Conservation (phyloP, 2,797 vertebrate species). For the Sebastes matsubarae region DNA sequence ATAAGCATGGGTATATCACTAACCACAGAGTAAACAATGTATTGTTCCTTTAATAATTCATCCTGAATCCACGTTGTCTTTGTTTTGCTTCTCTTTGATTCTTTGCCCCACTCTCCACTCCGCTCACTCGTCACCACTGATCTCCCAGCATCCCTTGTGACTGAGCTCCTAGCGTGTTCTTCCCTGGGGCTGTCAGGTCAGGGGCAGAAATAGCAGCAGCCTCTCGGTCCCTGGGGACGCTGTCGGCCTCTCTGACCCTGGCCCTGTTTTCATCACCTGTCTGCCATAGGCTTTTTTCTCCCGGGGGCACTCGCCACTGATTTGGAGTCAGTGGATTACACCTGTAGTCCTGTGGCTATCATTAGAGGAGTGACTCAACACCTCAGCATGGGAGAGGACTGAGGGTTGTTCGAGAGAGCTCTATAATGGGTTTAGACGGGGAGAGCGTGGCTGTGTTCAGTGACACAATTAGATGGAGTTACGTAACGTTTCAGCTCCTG, state of each 20-base stretch:
- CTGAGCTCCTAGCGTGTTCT: constrained; percentile 52
- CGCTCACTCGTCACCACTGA: constrained; percentile 44
- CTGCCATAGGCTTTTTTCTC: constrained; percentile 48
- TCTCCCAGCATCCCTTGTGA: constrained; percentile 69
- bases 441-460: constrained; percentile 31
- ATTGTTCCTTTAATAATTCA: not conserved
- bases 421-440: constrained; percentile 41
- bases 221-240: constrained; percentile 49
- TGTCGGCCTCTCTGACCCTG: constrained; percentile 51
- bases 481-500: constrained; percentile 32
- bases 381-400: constrained; percentile 24
- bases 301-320: constrained; percentile 26
- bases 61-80: not conserved
- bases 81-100: constrained; percentile 18
- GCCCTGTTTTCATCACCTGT: constrained; percentile 59
- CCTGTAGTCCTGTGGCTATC: constrained; percentile 63
- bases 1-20: not conserved
- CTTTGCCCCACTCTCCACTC: constrained; percentile 14
- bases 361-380: constrained; percentile 62
- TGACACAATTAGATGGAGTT: constrained; percentile 52
- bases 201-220: constrained; percentile 70
- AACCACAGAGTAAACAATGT: not conserved
- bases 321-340: constrained; percentile 60
- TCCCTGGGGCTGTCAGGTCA: constrained; percentile 55
- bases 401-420: constrained; percentile 20